Evolutionary conservation across 2,888 invertebrate species (phyloP).

Genomic region (Boloria euphrosyne): DNA sequence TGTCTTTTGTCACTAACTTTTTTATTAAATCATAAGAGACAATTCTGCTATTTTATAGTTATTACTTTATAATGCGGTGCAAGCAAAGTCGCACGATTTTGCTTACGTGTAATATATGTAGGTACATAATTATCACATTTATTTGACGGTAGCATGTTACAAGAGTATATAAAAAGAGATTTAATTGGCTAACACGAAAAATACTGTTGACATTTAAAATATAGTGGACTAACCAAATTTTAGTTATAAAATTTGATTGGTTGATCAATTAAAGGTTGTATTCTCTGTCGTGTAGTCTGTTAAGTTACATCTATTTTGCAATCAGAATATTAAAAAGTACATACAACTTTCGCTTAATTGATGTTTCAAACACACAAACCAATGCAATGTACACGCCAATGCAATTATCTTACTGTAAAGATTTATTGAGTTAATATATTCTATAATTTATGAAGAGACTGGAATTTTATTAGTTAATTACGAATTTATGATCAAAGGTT

Average conservation of each 20-base stretch:
- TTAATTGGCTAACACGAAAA: constrained; percentile 14
- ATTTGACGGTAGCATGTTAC: not conserved
- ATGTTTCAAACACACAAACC: no score
- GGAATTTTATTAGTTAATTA: no score
- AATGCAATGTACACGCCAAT: no score
- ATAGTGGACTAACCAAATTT: not conserved
- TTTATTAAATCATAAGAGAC: no score
- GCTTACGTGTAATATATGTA: not conserved
- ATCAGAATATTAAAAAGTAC: not conserved
- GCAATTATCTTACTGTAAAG: no score
- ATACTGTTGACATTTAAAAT: constrained; percentile 8
- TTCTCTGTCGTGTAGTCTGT: not conserved
- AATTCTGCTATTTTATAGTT: no score
- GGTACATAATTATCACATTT: not conserved
- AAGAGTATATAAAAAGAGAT: constrained; percentile 1
- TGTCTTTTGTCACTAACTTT: no score
- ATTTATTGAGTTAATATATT: no score
- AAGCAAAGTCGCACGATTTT: not conserved
- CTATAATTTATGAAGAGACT: no score
- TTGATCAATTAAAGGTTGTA: constrained; percentile 13
- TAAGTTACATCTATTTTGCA: constrained; percentile 1
- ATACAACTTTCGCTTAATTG: no score
- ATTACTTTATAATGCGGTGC: no score
- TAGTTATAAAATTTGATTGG: constrained; percentile 6
- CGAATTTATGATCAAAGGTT: no score